Base-by-base conservation (phyloP, 1,140 invertebrate genomes). In the Trachelipus rathkii region DNA sequence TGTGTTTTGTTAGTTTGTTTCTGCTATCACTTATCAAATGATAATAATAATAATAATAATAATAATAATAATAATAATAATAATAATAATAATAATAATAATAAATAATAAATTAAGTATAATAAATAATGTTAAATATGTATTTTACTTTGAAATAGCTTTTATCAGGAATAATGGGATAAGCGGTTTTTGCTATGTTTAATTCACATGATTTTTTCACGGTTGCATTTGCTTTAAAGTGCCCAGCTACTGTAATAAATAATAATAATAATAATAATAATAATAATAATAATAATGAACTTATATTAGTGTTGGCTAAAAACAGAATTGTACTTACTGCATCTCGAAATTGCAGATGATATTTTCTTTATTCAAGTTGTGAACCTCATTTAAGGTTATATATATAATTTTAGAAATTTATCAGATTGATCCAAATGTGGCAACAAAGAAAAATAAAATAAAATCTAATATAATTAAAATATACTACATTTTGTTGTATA, bases 341-440 rank as follows among this genome's bases (percentile, higher is more conserved):
- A 89, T 85, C 0, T 89, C 90, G 79, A 93, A 91, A 10, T 88
- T 87, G 75, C 91, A 91, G 13, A 83, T 87, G 0, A 96, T 87
- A 80, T 90, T 88, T 76, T 92, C 90, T 76, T 89, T 87, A 66
- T 89, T 85, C 45, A 95, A 82, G 69, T 86, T 87, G 24, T 95
- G 91, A 11, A 95, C 92, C 84, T 91, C 89, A 71, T 90, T 89
- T 0, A 96, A 83, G 0, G 91, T 92, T 0, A 96, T 88, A 85
- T n/a, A n/a, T 96, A 97, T n/a, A 97, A 87, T 85, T 96, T 96
- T 7, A 96, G 88, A 83, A 90, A 94, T 80, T 94, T 94, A 60
- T 92, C 89, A 3, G 92, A 93, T 85, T 97, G 93, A 88, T 96
- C 94, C 95, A 95, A 97, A 75, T 90, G 82, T 67, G 87, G 85